A percentile compares a stretch with the other conserved stretches of the same genome.
Conservation (phyloP, 2,113 vertebrate species). For the Psittacara wagleri region DNA sequence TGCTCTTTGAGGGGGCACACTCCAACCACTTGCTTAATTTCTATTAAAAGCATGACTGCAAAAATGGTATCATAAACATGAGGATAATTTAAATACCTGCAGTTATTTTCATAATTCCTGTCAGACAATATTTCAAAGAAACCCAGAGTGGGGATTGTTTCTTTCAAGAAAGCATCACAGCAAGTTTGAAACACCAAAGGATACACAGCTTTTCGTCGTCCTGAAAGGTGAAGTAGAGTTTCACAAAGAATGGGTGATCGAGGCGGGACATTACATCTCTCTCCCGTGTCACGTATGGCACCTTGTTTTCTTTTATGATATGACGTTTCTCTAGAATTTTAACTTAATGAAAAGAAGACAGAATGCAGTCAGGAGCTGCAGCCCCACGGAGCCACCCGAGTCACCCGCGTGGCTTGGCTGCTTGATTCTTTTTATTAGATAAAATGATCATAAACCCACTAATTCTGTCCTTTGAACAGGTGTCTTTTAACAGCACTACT, state of each 20-base stretch:
- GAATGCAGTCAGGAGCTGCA: background rate
- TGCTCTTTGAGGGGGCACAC: background rate
- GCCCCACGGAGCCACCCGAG: background rate
- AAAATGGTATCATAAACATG: background rate
- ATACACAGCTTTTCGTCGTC: slow-evolving; percentile 99
- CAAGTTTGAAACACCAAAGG: slow-evolving; percentile 72
- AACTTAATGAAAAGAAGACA: slow-evolving; percentile 77
- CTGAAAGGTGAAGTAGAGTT: slow-evolving; percentile 99
- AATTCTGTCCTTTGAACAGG: background rate
- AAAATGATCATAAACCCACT: background rate
- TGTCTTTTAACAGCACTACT: background rate
- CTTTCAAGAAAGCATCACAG: background rate
- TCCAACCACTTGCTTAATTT: background rate
- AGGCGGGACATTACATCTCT: slow-evolving; percentile 96
- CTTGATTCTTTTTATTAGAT: background rate
- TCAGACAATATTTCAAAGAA: background rate
- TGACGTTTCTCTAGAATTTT: slow-evolving; percentile 99
- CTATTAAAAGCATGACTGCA: background rate
- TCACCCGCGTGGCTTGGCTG: background rate
- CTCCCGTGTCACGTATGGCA: slow-evolving; percentile 95
- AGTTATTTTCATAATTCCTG: background rate
- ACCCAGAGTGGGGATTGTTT: background rate
- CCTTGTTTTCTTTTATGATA: slow-evolving; percentile 99
- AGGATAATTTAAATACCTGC: background rate
- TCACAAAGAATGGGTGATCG: slow-evolving; percentile 98